Evolutionary conservation across 2,113 vertebrate species (phyloP), one percentile per base, ranked within the genome.

Genomic region (Eretmochelys imbricata): DNA sequence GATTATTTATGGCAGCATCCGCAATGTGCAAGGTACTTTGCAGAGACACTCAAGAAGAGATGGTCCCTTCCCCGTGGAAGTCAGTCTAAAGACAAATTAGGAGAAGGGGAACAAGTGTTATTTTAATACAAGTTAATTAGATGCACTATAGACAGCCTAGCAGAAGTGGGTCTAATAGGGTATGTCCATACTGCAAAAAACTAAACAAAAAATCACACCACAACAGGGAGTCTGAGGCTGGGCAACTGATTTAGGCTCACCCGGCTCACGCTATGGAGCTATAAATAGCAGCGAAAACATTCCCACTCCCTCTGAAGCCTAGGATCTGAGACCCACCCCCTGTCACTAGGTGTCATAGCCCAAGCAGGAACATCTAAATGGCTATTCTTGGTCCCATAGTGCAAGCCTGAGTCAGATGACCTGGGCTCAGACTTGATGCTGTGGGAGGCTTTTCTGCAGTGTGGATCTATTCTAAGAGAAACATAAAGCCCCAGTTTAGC

Each of bases 51-150:
- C 16, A 25, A 1, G 2, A 2, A 0, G 49, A 57, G 42, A 31
- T 22, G 9, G 48, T 57, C 27, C 42, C 48, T 17, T 1, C 16
- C 35, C 50, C 4, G 46, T 0, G 17, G n/a, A 38, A 19, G 29
- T 72, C 9, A 72, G 65, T 72, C 65, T 38, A 72, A 72, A 8
- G 38, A 0, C 31, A 78, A 49, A n/a, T 9, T 49, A 7, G 4
- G 83, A 17, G 49, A 27, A 59, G 72, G n/a, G 5, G 55, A 31
- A 87, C 49, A 29, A 0, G 1, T 0, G 8, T 4, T 24, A 24
- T n/a, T 83, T 7, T 16, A 10, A 22, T 0, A 1, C 0, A 31
- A 53, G 46, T 35, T 69, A 38, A 25, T 1, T 80, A 50, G 10
- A 46, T 25, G 82, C 57, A 72, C 42, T 0, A 24, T 14, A 4